A percentile compares a stretch with the other conserved stretches of the same genome.
These are phyloP conservation scores for Budorcas taxicolor DNA, from an alignment of 2,113 vertebrate species.

Conservation along the genomic window DNA sequence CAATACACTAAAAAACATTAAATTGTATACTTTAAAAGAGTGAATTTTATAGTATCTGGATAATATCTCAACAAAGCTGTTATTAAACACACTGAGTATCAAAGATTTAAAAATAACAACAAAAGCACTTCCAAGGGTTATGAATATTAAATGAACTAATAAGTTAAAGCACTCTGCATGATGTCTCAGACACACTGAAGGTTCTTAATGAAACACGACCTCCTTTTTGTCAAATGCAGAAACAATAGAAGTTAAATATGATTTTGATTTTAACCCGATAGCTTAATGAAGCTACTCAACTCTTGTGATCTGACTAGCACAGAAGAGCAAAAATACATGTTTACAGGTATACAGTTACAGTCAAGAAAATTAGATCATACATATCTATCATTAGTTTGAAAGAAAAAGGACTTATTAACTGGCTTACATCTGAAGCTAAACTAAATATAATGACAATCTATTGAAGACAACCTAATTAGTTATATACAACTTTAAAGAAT, in stretches of 20 bases:
- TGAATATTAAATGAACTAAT: conserved; percentile 5
- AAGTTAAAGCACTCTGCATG: conserved; percentile 10
- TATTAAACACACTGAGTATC: background rate
- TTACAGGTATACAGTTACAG: background rate
- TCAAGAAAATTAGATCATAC: background rate
- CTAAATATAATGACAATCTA: background rate
- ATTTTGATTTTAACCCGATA: conserved; percentile 5
- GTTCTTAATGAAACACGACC: conserved; percentile 9
- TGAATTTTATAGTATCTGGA: background rate
- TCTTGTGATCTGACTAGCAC: background rate
- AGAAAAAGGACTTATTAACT: background rate
- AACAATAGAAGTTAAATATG: background rate
- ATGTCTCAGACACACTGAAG: background rate
- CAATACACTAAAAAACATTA: background rate
- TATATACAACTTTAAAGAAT: background rate
- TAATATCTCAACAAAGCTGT: background rate
- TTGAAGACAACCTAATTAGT: background rate
- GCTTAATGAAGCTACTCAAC: background rate
- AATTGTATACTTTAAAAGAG: background rate
- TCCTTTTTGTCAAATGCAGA: conserved; percentile 19
- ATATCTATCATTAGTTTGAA: background rate
- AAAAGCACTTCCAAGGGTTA: background rate
- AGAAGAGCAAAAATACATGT: background rate
- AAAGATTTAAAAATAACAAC: conserved; percentile 17
- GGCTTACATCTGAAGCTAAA: background rate